phyloP scores from a whole-genome alignment of 2,113 vertebrate species.

The Polypterus bichir region DNA sequence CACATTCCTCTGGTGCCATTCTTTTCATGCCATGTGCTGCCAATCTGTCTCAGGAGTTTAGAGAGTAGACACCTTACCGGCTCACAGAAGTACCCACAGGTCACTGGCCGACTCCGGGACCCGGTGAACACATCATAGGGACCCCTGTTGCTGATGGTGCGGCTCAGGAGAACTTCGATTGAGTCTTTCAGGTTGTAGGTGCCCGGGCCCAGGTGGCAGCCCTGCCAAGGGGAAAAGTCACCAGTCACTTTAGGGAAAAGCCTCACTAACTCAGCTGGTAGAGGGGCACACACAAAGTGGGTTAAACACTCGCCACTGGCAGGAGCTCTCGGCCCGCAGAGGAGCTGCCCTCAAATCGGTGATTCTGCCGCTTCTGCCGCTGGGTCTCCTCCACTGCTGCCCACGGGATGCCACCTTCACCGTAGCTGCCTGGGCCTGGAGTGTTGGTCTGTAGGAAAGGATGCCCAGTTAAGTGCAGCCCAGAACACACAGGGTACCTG shows the following conservation, averaged over 20 bases:
- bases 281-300: slow-evolving; percentile 1
- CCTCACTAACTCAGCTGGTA: background rate
- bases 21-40: no score
- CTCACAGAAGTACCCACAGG: slow-evolving; percentile 25
- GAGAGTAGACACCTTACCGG: slow-evolving; percentile 28
- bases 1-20: no score
- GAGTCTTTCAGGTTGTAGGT: slow-evolving; percentile 40
- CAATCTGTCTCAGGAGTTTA: no score
- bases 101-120: slow-evolving; percentile 23
- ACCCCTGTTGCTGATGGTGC: slow-evolving; percentile 13
- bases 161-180: slow-evolving; percentile 23
- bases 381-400: slow-evolving; percentile 29
- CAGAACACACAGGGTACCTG: background rate
- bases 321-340: no score
- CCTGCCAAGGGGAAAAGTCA: slow-evolving; percentile 26
- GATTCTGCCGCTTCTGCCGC: slow-evolving; percentile 24
- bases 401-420: slow-evolving; percentile 40
- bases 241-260: background rate
- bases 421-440: slow-evolving; percentile 51
- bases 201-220: slow-evolving; percentile 39
- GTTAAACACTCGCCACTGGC: background rate
- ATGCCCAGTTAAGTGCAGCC: background rate
- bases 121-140: slow-evolving; percentile 33
- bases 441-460: slow-evolving; percentile 15
- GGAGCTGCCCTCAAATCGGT: slow-evolving; percentile 26